These are phyloP conservation scores for Arctia plantaginis DNA, from an alignment of 2,888 invertebrate genomes.

Conservation along the genomic window DNA sequence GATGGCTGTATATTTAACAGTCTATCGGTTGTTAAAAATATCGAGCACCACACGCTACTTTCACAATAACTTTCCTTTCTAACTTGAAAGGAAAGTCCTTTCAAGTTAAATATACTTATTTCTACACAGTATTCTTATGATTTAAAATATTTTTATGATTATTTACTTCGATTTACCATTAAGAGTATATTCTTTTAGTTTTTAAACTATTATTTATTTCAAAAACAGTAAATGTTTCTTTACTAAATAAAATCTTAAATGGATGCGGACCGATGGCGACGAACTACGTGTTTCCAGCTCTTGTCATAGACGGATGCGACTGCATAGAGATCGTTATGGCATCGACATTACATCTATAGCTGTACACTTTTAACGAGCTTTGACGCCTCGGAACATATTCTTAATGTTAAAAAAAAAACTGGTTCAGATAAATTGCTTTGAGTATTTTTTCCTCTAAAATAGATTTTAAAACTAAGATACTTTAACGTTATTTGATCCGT, in stretches of 20 bases:
- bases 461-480: conserved; percentile 23
- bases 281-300: conserved; percentile 47
- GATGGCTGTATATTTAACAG: too few species aligned
- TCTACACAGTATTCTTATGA: too few species aligned
- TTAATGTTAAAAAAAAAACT: conserved; percentile 53
- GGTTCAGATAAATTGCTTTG: conserved; percentile 51
- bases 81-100: too few species aligned
- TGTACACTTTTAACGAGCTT: conserved; percentile 68
- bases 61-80: too few species aligned
- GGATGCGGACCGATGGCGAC: conserved; percentile 29
- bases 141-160: too few species aligned
- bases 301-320: conserved; percentile 74
- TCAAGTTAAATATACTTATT: too few species aligned
- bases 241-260: conserved; percentile 18
- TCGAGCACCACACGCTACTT: too few species aligned
- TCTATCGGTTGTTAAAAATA: too few species aligned
- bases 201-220: too few species aligned
- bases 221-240: conserved; percentile 14
- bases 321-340: conserved; percentile 64
- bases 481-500: neutral
- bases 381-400: conserved; percentile 55
- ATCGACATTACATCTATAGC: conserved; percentile 67
- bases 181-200: too few species aligned
- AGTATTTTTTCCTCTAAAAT: conserved; percentile 47
- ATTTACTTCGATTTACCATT: too few species aligned